These are phyloP conservation scores for Epinephelus malabaricus DNA, from an alignment of 2,797 vertebrate genomes.

Conservation along the genomic window DNA sequence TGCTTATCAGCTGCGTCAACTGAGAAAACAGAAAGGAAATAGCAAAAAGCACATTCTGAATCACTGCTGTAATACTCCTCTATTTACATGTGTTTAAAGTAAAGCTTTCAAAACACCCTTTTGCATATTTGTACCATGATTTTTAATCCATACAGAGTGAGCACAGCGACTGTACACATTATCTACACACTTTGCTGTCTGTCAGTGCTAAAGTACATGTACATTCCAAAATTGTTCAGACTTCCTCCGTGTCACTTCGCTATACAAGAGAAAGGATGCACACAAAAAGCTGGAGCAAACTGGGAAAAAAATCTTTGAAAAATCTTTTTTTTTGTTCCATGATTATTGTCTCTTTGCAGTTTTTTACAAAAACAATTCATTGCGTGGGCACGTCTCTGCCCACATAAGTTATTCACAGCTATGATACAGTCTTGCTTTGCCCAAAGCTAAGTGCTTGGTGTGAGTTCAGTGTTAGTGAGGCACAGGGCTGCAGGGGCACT, in stretches of 20 bases:
- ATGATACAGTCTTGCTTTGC: conserved; percentile 83
- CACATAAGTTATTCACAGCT: conserved; percentile 85
- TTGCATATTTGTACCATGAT: conserved; percentile 98
- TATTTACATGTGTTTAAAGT: conserved; percentile 98
- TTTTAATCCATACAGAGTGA: conserved; percentile 90
- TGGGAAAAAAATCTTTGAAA: conserved; percentile 88
- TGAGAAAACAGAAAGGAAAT: conserved; percentile 82
- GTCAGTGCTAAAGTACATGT: conserved; percentile 82
- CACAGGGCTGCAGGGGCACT: conserved; percentile 58
- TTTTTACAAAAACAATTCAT: conserved; percentile 80
- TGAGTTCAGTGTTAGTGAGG: conserved; percentile 78
- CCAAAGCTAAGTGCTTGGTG: conserved; percentile 85
- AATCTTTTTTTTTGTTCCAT: conserved; percentile 78
- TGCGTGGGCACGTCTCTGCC: conserved; percentile 45
- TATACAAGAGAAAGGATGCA: conserved; percentile 86
- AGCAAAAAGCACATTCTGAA: conserved; percentile 93
- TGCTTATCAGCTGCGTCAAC: conserved; percentile 85
- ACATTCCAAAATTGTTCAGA: conserved; percentile 77
- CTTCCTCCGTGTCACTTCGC: conserved; percentile 77
- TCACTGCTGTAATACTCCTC: conserved; percentile 86
- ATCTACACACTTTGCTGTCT: conserved; percentile 88
- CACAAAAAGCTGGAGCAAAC: conserved; percentile 86
- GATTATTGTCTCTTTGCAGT: conserved; percentile 66
- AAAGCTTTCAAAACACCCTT: conserved; percentile 99
- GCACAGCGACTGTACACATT: conserved; percentile 88